Conservation (phyloP, 2,888 invertebrate genomes). For the Rhingia campestris region DNA sequence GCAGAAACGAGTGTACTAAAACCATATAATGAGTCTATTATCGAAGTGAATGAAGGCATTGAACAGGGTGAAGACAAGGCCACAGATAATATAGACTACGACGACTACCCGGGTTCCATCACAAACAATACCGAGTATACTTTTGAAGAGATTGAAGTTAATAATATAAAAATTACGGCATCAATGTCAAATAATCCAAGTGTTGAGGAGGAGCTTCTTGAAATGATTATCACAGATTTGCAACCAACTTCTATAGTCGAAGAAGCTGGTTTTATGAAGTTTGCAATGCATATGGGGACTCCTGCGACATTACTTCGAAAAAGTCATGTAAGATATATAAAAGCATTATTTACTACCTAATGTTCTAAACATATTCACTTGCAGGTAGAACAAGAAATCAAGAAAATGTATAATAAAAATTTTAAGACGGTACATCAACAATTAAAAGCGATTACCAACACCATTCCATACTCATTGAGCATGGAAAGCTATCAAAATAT, state of each 20-base stretch:
- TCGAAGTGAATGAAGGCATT: slow-evolving; percentile 62
- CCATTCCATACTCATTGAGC: slow-evolving; percentile 74
- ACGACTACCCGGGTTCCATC: slow-evolving; percentile 49
- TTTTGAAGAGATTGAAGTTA: slow-evolving; percentile 62
- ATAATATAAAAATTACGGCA: slow-evolving; percentile 6
- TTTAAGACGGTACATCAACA: slow-evolving; percentile 65
- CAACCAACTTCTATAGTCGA: slow-evolving; percentile 73
- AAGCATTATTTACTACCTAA: not conserved
- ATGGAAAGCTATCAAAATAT: slow-evolving; percentile 73
- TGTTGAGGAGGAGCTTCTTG: slow-evolving; percentile 65
- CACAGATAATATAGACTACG: slow-evolving; percentile 49
- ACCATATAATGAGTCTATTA: slow-evolving; percentile 44
- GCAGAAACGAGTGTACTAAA: slow-evolving; percentile 23
- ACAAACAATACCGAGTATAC: slow-evolving; percentile 47
- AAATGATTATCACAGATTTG: slow-evolving; percentile 77
- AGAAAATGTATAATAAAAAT: slow-evolving; percentile 47
- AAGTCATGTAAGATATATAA: slow-evolving; percentile 52
- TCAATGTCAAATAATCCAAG: slow-evolving; percentile 15
- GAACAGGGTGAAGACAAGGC: slow-evolving; percentile 56
- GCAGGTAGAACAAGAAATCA: slow-evolving; percentile 65
- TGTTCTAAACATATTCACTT: not conserved
- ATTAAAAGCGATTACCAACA: slow-evolving; percentile 64
- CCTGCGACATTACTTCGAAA: slow-evolving; percentile 39
- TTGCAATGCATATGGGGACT: slow-evolving; percentile 51
- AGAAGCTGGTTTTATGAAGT: slow-evolving; percentile 75